These are phyloP conservation scores for Ceratosolen solmsi DNA, from an alignment of 1,140 invertebrate genomes.

Conservation along the genomic window DNA sequence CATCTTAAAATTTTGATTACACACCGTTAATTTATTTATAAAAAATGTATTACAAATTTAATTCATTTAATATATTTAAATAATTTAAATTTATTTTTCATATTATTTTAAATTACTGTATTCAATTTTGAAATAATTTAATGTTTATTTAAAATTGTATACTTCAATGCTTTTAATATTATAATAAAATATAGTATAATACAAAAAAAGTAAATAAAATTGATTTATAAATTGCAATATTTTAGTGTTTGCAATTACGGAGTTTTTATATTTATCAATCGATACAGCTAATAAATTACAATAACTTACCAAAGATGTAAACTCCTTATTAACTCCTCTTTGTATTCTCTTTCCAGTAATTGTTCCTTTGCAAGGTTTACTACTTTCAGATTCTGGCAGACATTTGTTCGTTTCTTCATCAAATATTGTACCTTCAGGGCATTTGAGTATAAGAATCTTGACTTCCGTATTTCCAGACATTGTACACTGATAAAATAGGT, in stretches of 20 bases:
- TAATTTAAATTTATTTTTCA: too few relatives aligned
- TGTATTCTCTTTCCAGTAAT: conserved; percentile 25
- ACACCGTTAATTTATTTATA: too few relatives aligned
- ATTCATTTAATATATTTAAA: too few relatives aligned
- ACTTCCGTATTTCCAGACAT: conserved; percentile 78
- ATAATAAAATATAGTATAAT: too few relatives aligned
- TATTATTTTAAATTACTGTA: neutral
- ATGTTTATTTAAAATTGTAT: too few relatives aligned
- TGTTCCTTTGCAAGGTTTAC: conserved; percentile 74
- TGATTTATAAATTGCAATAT: too few relatives aligned
- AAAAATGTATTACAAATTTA: too few relatives aligned
- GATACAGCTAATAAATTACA: neutral
- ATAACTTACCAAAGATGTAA: conserved; percentile 29
- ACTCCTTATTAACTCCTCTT: conserved; percentile 14
- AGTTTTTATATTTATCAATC: neutral
- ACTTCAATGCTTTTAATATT: too few relatives aligned
- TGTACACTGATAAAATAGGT: conserved; percentile 88
- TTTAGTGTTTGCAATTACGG: too few relatives aligned
- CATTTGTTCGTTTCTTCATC: conserved; percentile 83
- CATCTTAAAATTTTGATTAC: too few relatives aligned
- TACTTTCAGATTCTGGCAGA: conserved; percentile 75
- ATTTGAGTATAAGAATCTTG: conserved; percentile 82
- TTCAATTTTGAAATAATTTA: too few relatives aligned
- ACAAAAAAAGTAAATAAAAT: too few relatives aligned
- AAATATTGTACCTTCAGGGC: conserved; percentile 83